Evolutionary conservation across 2,888 invertebrate species (phyloP).

Genomic region (Eulithis prunata): DNA sequence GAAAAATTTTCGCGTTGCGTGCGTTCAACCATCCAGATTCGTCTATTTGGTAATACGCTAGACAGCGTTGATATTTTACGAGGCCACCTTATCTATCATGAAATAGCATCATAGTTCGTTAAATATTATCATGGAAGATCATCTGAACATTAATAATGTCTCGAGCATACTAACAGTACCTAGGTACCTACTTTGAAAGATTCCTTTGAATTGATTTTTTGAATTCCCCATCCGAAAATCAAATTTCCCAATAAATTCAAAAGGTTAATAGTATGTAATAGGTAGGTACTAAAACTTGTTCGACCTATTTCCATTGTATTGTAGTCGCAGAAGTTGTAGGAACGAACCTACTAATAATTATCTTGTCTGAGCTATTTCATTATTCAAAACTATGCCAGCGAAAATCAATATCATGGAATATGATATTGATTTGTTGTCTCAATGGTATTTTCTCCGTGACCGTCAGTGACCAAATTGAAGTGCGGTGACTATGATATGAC

Average conservation of each 20-base stretch:
- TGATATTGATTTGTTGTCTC: not conserved
- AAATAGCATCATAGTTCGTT: too few species aligned
- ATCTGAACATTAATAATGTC: too few species aligned
- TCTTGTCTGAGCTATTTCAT: constrained; percentile 46
- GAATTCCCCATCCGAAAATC: not conserved
- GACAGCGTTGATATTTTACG: too few species aligned
- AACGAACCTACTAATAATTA: constrained; percentile 23
- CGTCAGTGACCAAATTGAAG: not conserved
- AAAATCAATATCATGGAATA: constrained; percentile 41
- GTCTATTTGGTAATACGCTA: too few species aligned
- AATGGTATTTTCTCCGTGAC: not conserved
- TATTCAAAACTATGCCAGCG: constrained; percentile 45
- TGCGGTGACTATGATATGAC: not conserved
- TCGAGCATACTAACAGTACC: too few species aligned
- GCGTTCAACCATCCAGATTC: too few species aligned
- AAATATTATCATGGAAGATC: too few species aligned
- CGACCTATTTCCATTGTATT: constrained; percentile 45
- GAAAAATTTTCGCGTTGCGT: too few species aligned
- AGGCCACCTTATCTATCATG: too few species aligned
- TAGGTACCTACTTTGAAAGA: too few species aligned
- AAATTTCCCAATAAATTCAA: constrained; percentile 12
- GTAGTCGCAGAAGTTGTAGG: constrained; percentile 20
- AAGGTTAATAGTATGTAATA: constrained; percentile 8
- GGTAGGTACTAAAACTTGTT: constrained; percentile 42
- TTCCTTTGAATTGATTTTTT: too few species aligned